Evolutionary conservation across 1,140 invertebrate genomes (phyloP), one percentile per base, ranked within the genome.

Genomic region (Brachystomella parvula): DNA sequence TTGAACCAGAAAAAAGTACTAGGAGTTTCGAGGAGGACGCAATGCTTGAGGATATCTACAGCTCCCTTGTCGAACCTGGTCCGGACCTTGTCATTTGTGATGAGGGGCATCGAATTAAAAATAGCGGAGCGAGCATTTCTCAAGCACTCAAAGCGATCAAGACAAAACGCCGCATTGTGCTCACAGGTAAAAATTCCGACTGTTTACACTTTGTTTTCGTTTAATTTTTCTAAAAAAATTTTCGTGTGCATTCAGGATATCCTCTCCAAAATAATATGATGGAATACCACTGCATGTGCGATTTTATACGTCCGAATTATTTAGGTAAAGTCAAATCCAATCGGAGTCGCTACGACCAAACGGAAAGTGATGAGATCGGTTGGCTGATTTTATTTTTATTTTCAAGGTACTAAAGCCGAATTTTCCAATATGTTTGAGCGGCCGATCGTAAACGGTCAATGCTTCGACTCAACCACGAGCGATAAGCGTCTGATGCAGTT

Each of bases 221-320:
- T n/a, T n/a, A n/a, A n/a, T n/a, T n/a, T n/a, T n/a, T n/a, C n/a
- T n/a, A n/a, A n/a, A n/a, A n/a, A n/a, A n/a, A n/a, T n/a, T n/a
- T n/a, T n/a, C n/a, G n/a, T n/a, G 19, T 60, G 28, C 3, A 15
- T 57, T n/a, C 29, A 68, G 66, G 94, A 21, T 96, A 96, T 83
- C 94, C 94, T 0, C 77, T 97, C n/a, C 94, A 97, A 78, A 97
- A 97, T 77, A 96, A 96, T 80, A 78, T 97, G 1, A 78, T 94
- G 29, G 94, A 97, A 78, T 97, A 97, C 76, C 96, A 92, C 91
- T 93, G 92, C 75, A 95, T 95, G 92, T 92, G 96, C 2, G 92
- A 96, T 73, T 97, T 96, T 76, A 93, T 96, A 0, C 82, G 93
- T 49, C 94, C 94, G 0, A 95, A 94, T 80, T 92, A 91, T 81